Conservation (phyloP, 2,113 vertebrate species). For the Okapia johnstoni region DNA sequence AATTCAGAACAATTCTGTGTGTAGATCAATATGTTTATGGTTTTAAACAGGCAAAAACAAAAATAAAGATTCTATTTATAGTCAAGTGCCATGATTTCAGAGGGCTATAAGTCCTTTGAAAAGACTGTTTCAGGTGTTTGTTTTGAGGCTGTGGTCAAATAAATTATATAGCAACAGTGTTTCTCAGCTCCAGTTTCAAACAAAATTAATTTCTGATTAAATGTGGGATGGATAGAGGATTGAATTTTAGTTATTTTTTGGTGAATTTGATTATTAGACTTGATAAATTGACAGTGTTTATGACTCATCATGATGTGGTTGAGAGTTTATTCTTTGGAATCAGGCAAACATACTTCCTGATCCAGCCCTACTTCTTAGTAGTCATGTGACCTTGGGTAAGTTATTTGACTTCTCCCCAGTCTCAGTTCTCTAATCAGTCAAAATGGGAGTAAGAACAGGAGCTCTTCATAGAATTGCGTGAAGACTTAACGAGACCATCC, state of each 20-base stretch:
- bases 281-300: background rate
- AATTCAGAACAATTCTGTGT: slow-evolving; percentile 14
- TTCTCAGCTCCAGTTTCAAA: slow-evolving; percentile 4
- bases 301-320: background rate
- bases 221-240: background rate
- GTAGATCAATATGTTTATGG: background rate
- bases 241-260: background rate
- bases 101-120: background rate
- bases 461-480: background rate
- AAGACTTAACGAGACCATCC: background rate
- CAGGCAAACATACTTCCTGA: background rate
- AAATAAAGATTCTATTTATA: slow-evolving; percentile 13
- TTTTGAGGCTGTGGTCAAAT: background rate
- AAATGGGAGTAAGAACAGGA: background rate
- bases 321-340: background rate
- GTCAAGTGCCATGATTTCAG: background rate
- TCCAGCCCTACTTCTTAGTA: background rate
- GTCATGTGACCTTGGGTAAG: background rate
- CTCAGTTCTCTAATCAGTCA: background rate
- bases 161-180: background rate
- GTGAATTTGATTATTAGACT: background rate
- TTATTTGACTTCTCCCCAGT: background rate
- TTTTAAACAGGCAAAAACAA: slow-evolving; percentile 48
- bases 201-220: background rate
- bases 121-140: background rate